Conservation (phyloP, 37 sponge, comb jelly and placozoan species). For the Chondrilla cf. caribensis region DNA sequence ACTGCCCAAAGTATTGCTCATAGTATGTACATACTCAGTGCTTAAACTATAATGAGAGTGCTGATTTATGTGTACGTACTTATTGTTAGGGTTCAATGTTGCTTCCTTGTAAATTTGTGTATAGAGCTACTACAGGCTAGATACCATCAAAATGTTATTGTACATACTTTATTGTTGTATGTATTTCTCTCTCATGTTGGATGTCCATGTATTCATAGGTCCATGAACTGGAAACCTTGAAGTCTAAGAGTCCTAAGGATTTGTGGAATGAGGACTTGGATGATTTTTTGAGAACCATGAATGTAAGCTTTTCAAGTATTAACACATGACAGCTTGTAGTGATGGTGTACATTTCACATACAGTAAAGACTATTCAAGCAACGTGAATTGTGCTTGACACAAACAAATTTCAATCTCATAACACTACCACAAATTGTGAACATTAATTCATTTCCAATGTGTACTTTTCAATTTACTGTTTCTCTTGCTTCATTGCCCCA, state of each 20-base stretch:
- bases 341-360: neutral
- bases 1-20: too few relatives aligned
- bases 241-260: conserved; percentile 61
- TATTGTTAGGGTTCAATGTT: neutral
- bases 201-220: conserved; percentile 29
- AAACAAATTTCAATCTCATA: too few relatives aligned
- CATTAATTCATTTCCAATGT: too few relatives aligned
- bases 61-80: neutral
- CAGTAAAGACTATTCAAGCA: too few relatives aligned
- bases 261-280: conserved; percentile 88
- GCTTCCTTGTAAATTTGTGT: neutral
- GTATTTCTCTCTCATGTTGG: neutral
- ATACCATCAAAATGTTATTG: neutral
- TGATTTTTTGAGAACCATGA: conserved; percentile 62
- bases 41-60: too few relatives aligned
- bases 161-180: neutral
- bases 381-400: too few relatives aligned
- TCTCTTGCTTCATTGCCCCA: neutral
- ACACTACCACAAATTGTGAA: too few relatives aligned
- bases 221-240: conserved; percentile 56
- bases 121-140: neutral
- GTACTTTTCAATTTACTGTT: neutral
- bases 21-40: too few relatives aligned
- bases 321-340: neutral
- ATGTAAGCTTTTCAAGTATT: conserved; percentile 37